These are phyloP conservation scores for Dicentrarchus labrax DNA, from an alignment of 2,113 vertebrate genomes.

Conservation along the genomic window DNA sequence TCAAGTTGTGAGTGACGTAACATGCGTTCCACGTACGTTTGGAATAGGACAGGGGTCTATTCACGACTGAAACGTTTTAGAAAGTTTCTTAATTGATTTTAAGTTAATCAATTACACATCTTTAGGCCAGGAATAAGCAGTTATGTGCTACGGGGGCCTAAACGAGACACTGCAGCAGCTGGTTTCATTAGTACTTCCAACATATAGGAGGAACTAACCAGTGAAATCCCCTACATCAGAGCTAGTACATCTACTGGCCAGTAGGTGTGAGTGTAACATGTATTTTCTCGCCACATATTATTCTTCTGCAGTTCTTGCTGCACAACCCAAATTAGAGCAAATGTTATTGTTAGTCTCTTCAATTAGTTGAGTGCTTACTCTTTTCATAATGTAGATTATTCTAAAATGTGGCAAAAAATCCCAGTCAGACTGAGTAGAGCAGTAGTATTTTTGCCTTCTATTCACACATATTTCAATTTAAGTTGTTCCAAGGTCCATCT, in stretches of 20 bases:
- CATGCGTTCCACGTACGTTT: conserved; percentile 49
- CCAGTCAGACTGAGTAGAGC: neutral
- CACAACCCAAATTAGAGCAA: neutral
- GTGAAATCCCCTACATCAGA: neutral
- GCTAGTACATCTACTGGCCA: conserved; percentile 51
- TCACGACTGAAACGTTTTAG: neutral
- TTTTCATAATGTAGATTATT: neutral
- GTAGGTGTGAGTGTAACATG: conserved; percentile 73
- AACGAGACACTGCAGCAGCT: neutral
- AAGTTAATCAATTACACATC: neutral
- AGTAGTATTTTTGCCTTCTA: neutral
- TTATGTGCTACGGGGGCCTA: neutral
- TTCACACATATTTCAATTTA: neutral
- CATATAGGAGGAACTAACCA: neutral
- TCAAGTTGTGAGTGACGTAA: conserved; percentile 61
- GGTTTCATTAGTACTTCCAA: neutral
- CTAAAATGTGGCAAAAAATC: neutral
- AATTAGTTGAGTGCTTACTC: neutral
- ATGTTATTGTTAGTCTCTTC: neutral
- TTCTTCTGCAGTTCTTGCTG: neutral
- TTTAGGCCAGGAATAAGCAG: neutral
- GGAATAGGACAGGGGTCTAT: neutral
- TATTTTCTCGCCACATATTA: neutral
- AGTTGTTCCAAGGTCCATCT: neutral
- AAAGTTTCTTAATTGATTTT: neutral